Evolutionary conservation across 2,888 invertebrate species (phyloP).

Genomic region (Chamaedrilus cognettii): DNA sequence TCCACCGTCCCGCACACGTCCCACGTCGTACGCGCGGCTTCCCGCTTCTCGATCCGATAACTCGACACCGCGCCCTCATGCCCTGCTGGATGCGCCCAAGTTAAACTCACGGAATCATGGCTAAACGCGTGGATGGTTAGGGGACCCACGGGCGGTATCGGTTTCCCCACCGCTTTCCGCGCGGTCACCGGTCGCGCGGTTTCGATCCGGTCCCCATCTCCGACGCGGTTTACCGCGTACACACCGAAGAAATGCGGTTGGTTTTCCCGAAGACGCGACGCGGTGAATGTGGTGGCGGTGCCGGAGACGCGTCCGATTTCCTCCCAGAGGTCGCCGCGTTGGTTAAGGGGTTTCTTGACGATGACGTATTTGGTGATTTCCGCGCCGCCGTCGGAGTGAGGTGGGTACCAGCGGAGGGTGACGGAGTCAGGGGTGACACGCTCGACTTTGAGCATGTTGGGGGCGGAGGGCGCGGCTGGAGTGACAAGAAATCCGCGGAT

Average conservation of each 20-base stretch:
- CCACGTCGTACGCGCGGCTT: constrained; percentile 28
- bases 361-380: constrained; percentile 54
- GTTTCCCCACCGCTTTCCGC: constrained; percentile 47
- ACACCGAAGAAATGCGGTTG: constrained; percentile 84
- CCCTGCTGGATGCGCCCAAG: constrained; percentile 75
- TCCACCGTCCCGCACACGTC: constrained; percentile 33
- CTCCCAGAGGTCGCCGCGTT: constrained; percentile 77
- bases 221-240: constrained; percentile 81
- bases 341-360: constrained; percentile 39
- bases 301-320: constrained; percentile 27
- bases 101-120: constrained; percentile 75
- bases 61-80: constrained; percentile 39
- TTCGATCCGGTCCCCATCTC: constrained; percentile 72
- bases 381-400: constrained; percentile 57
- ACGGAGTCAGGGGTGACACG: constrained; percentile 52
- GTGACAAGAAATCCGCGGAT: constrained; percentile 5
- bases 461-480: constrained; percentile 55
- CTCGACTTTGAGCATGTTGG: constrained; percentile 60
- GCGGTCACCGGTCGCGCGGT: constrained; percentile 40
- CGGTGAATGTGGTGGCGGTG: constrained; percentile 27
- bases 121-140: constrained; percentile 55
- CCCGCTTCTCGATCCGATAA: constrained; percentile 44
- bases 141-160: constrained; percentile 27
- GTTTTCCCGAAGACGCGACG: constrained; percentile 59
- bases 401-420: constrained; percentile 58